phyloP scores from a whole-genome alignment of 2,797 vertebrate species.

The Sebastes umbrosus region DNA sequence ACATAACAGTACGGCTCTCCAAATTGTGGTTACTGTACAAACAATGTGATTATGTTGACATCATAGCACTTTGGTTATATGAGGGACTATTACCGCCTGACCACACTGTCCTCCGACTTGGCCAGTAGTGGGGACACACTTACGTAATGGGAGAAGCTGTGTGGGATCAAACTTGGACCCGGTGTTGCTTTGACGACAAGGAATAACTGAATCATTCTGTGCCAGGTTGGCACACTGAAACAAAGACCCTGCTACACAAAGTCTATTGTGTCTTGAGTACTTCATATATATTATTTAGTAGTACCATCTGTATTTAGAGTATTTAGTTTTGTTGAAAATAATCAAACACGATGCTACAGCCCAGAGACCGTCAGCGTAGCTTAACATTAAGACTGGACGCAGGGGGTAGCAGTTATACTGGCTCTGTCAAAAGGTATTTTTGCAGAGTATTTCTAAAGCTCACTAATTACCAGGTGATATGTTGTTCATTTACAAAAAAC shows the following conservation, averaged over 20 bases:
- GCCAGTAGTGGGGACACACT: conserved; percentile 60
- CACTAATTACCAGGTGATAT: neutral
- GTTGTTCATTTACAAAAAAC: neutral
- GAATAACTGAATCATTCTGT: conserved; percentile 32
- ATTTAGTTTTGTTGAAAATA: neutral
- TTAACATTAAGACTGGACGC: neutral
- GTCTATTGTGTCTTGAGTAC: neutral
- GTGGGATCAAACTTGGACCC: conserved; percentile 59
- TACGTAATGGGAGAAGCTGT: conserved; percentile 72
- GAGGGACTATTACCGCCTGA: conserved; percentile 62
- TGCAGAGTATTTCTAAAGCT: neutral
- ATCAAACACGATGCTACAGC: neutral
- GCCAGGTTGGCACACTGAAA: conserved; percentile 50
- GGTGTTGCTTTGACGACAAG: conserved; percentile 51
- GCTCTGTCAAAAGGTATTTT: neutral
- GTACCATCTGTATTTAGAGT: neutral
- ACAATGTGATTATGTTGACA: conserved; percentile 79
- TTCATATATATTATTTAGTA: neutral
- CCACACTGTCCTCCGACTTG: conserved; percentile 68
- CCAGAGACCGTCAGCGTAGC: neutral
- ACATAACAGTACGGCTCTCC: conserved; percentile 52
- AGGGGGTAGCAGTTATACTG: neutral
- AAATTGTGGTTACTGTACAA: conserved; percentile 76
- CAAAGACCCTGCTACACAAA: conserved; percentile 11
- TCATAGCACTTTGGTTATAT: conserved; percentile 78